Evolutionary conservation across 2,797 vertebrate genomes (phyloP).

Genomic region (Pseudochromis fuscus): DNA sequence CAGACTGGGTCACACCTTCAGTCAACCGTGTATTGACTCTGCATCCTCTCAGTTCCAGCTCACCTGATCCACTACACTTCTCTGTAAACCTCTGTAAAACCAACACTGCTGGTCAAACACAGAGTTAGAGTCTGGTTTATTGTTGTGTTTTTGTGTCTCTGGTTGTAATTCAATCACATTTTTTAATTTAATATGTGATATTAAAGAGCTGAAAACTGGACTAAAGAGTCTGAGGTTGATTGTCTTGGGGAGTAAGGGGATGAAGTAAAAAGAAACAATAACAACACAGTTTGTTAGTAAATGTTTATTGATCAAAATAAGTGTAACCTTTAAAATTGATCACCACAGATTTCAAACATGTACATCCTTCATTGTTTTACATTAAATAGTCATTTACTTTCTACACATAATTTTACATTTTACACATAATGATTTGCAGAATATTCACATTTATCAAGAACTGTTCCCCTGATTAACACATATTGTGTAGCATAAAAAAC

Average conservation of each 20-base stretch:
- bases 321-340: conserved; percentile 14
- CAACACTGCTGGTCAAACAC: conserved; percentile 13
- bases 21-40: conserved; percentile 13
- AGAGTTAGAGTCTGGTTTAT: background rate
- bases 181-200: background rate
- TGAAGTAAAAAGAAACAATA: background rate
- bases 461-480: conserved; percentile 28
- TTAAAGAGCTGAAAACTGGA: background rate
- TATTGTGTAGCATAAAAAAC: background rate
- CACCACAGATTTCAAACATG: conserved; percentile 32
- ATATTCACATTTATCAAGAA: conserved; percentile 45
- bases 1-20: background rate
- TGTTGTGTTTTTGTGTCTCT: background rate
- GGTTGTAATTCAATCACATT: background rate
- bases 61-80: conserved; percentile 15
- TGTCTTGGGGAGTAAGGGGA: background rate
- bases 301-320: conserved; percentile 70
- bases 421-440: conserved; percentile 41
- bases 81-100: conserved; percentile 32
- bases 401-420: conserved; percentile 26
- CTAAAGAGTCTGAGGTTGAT: too few relatives aligned
- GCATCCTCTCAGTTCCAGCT: conserved; percentile 41
- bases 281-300: conserved; percentile 16
- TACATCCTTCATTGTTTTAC: conserved; percentile 20
- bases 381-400: conserved; percentile 36